Base-by-base conservation (phyloP, 2,888 invertebrate species). In the Pantelozetes paolii region DNA sequence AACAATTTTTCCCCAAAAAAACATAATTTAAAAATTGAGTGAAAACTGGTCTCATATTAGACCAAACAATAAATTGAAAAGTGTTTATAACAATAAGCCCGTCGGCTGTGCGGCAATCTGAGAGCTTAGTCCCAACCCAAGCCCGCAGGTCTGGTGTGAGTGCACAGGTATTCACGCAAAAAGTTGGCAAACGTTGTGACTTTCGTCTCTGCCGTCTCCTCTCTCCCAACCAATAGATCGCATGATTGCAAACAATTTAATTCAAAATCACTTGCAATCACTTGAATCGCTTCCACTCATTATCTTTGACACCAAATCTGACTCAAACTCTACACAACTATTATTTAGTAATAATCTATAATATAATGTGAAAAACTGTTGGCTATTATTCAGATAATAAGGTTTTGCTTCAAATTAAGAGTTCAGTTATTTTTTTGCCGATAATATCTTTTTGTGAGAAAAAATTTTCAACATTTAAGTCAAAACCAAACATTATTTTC, bases 81-180 rank as follows among this genome's bases (percentile, higher is more conserved):
- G 69, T 69, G 69, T 69, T 69, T 69, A 69, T 69, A 69, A 69
- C 42, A 45, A 69, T 69, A 45, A 42, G 45, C 69, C 45, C 67
- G 23, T 40, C 40, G 42, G 69, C 69, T 42, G 40, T 20, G 42
- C 69, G 45, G 45, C 69, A 69, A 69, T 45, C 45, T 42, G 40
- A 45, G 23, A 69, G 42, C 40, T 15, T 18, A 45, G 69, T 69
- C 69, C n/a, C 69, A 69, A 69, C 69, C 69, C 69, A 69, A 45
- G 45, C 42, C 69, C 69, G 23, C 23, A 69, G 69, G 69, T 45
- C 64, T 64, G 3, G 20, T 42, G n/a, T 30, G 23, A 36, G 36
- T 36, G 45, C 45, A 45, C 6, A 45, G 45, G 15, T 36, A 36
- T 59, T 59, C n/a, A 30, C 8, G 1, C 15, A 32, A 59, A 59